Evolutionary conservation across 2,113 vertebrate genomes (phyloP), one percentile per base, ranked within the genome.

Genomic region (Eurypyga helias): DNA sequence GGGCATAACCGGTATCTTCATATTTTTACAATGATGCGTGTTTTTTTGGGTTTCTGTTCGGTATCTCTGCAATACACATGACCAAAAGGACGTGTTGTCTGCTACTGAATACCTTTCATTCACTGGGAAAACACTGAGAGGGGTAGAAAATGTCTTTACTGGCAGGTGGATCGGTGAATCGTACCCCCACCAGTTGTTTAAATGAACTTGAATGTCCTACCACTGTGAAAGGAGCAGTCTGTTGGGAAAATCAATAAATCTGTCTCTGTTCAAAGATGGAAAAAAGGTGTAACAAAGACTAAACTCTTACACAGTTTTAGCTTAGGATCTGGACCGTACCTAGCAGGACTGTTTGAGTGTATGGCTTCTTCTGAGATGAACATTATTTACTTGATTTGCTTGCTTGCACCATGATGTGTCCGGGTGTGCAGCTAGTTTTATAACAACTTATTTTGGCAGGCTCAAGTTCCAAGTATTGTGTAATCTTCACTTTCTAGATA

Each of bases 361-460:
- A 7, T 45, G 80, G 31, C 17, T 94, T 85, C 17, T 52, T 84
- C 24, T 43, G 29, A 69, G 77, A 24, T 76, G 69, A 65, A 54
- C 33, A 34, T 66, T 92, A 43, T 67, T 95, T 90, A 45, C 38
- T 70, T 41, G 33, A 23, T 16, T 78, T 79, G 33, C 45, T 94
- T 95, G 60, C 52, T 72, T 87, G 95, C 36, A 43, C 11, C 1
- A 10, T 71, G 77, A 19, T 64, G 19, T 12, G 45, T 67, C 57
- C 6, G 5, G 29, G 81, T 95, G 93, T 1, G 4, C 61, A 76
- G 65, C 38, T 93, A 61, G 69, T 94, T 94, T 96, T 93, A 60
- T 82, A 96, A 84, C 52, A 93, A 60, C 65, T 94, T 84, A 82
- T 52, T 95, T 84, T 87, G 94, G 87, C 91, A 96, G 31, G 33